These are phyloP conservation scores for Ursus arctos DNA, from an alignment of 2,113 vertebrate species.

Conservation along the genomic window DNA sequence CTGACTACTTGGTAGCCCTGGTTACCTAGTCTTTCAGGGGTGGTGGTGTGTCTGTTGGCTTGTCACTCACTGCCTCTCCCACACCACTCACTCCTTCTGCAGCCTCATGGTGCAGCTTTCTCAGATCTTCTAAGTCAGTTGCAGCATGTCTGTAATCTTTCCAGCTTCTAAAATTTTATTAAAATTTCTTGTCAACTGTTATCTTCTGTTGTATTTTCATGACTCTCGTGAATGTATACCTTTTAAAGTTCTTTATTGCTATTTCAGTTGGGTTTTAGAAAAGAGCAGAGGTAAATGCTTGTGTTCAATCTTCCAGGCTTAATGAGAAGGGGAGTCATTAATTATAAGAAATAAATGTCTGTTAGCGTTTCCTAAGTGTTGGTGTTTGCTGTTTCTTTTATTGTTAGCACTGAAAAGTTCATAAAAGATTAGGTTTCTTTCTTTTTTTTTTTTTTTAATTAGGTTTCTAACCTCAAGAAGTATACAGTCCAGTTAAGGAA, in stretches of 20 bases:
- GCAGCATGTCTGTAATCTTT: neutral
- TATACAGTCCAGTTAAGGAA: neutral
- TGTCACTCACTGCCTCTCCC: neutral
- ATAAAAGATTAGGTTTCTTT: neutral
- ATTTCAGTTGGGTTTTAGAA: constrained; percentile 51
- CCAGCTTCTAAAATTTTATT: constrained; percentile 7
- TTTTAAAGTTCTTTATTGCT: constrained; percentile 41
- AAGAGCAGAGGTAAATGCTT: constrained; percentile 45
- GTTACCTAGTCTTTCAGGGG: neutral
- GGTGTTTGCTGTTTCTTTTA: constrained; percentile 45
- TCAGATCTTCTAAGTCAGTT: neutral
- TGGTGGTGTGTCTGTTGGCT: neutral
- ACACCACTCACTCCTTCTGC: neutral
- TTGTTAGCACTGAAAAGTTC: constrained; percentile 30
- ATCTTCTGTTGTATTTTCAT: constrained; percentile 32
- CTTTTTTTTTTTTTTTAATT: neutral
- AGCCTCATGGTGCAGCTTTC: neutral
- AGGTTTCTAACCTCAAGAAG: constrained; percentile 12
- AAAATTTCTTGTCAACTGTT: neutral
- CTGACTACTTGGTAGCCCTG: neutral
- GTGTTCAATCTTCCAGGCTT: constrained; percentile 28
- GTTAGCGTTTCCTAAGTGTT: constrained; percentile 53
- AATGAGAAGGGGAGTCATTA: constrained; percentile 55
- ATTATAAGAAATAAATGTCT: constrained; percentile 50
- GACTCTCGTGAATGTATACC: constrained; percentile 12